Conservation (phyloP, 2,888 invertebrate species). For the Creontiades dilutus region DNA sequence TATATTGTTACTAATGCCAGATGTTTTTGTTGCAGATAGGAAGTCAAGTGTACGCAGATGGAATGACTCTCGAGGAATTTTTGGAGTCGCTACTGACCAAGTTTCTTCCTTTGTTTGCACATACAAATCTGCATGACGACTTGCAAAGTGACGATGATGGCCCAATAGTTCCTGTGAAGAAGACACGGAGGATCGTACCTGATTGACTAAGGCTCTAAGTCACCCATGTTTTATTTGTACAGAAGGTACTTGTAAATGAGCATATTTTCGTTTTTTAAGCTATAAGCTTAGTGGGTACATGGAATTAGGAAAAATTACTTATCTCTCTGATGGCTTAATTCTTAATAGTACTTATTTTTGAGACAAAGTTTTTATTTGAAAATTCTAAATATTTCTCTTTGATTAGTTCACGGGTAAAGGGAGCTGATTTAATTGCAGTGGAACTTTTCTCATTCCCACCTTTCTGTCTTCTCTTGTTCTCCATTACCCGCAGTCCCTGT, state of each 20-base stretch:
- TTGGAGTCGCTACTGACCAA: conserved; percentile 90
- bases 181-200: conserved; percentile 26
- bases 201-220: conserved; percentile 15
- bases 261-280: background rate
- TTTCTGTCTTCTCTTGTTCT: too few species aligned
- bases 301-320: background rate
- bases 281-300: background rate
- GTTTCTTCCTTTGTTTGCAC: conserved; percentile 83
- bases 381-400: too few species aligned
- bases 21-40: conserved; percentile 82
- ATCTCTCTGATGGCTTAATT: background rate
- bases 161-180: conserved; percentile 55
- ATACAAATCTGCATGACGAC: conserved; percentile 67
- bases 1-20: too few species aligned
- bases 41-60: conserved; percentile 87
- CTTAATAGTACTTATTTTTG: background rate
- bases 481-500: too few species aligned
- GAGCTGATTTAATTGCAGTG: too few species aligned
- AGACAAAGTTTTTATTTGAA: too few species aligned
- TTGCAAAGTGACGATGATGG: conserved; percentile 59
- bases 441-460: too few species aligned
- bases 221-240: background rate
- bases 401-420: too few species aligned
- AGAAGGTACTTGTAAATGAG: too few species aligned
- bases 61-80: conserved; percentile 90